Percentiles rank a stretch among this genome's conserved stretches.
These are phyloP conservation scores for Hydra vulgaris DNA, from an alignment of 30 jellyfish, hydroid and myxozoan species.

Conservation along the genomic window DNA sequence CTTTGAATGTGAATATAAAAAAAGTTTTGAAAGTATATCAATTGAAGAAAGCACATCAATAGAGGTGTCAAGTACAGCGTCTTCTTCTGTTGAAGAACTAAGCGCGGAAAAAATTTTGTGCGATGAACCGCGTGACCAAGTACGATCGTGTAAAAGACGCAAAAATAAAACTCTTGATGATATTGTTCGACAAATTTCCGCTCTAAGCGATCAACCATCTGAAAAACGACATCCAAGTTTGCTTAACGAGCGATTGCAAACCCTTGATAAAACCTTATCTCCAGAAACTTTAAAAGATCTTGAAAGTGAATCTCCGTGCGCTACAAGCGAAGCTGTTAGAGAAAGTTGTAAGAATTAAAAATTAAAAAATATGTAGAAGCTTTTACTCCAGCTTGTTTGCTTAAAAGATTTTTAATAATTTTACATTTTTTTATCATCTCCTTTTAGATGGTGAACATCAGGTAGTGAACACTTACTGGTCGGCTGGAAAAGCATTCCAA, in stretches of 20 bases:
- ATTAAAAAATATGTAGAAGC: background rate
- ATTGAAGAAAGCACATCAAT: background rate
- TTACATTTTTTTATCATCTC: background rate
- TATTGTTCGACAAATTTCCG: slow-evolving; percentile 19
- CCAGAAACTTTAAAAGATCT: background rate
- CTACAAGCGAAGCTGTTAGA: background rate
- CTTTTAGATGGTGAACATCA: background rate
- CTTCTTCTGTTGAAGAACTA: slow-evolving; percentile 2
- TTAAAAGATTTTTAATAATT: background rate
- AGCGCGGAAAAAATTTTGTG: background rate
- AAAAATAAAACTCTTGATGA: slow-evolving; percentile 27
- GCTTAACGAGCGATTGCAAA: slow-evolving; percentile 14
- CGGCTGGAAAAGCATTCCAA: slow-evolving; percentile 18
- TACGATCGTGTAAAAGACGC: slow-evolving; percentile 9
- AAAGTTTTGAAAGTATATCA: background rate
- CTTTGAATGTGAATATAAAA: background rate
- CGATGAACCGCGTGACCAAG: slow-evolving; percentile 9
- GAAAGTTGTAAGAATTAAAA: background rate
- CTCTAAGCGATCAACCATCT: slow-evolving; percentile 2
- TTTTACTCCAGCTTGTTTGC: background rate
- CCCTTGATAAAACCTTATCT: slow-evolving; percentile 17
- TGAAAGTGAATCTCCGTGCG: background rate
- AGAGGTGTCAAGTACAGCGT: background rate
- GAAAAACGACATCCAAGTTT: background rate
- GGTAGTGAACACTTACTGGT: slow-evolving; percentile 7